Evolutionary conservation across 2,113 vertebrate species (phyloP).

Genomic region (Pimephales promelas): DNA sequence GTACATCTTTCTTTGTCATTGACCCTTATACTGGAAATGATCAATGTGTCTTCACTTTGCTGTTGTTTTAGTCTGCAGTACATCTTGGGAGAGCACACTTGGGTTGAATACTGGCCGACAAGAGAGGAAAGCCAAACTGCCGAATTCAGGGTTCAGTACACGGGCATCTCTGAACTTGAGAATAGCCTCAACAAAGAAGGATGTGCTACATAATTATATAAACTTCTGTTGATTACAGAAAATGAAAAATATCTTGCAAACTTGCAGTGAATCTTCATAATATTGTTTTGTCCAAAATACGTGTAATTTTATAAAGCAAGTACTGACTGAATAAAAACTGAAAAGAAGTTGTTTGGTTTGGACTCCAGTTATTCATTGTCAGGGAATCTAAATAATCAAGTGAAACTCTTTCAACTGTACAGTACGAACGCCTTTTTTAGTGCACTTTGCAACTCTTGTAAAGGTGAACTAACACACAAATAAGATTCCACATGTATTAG

Average conservation of each 20-base stretch:
- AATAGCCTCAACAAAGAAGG: background rate
- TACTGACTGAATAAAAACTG: background rate
- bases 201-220: constrained; percentile 39
- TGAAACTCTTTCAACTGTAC: too few species aligned
- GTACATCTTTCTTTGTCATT: background rate
- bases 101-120: constrained; percentile 76
- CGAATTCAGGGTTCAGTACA: background rate
- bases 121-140: constrained; percentile 49
- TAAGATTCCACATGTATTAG: too few species aligned
- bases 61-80: constrained; percentile 65
- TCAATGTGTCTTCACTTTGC: background rate
- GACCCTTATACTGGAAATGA: background rate
- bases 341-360: background rate
- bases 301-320: background rate
- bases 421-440: too few species aligned
- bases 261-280: background rate
- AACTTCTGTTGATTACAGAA: background rate
- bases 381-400: too few species aligned
- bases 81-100: constrained; percentile 66
- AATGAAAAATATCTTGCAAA: background rate
- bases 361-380: background rate
- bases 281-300: background rate
- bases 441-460: too few species aligned
- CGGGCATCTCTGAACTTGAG: background rate
- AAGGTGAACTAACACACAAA: too few species aligned